phyloP scores from a whole-genome alignment of 2,888 invertebrate species.

The Drymonia ruficornis region DNA sequence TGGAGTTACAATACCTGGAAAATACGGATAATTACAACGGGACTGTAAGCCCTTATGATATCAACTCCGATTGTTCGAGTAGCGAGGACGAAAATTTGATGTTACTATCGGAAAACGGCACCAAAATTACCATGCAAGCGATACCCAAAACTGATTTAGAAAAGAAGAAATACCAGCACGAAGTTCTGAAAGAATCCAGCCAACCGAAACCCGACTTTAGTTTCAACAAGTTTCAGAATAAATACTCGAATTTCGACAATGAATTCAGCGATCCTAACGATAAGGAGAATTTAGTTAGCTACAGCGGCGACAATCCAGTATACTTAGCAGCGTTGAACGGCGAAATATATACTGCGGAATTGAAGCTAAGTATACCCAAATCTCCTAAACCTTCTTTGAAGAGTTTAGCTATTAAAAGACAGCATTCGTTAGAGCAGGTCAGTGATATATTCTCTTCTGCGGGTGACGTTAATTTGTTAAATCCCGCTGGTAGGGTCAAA shows the following conservation, averaged over 20 bases:
- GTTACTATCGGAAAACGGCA: conserved; percentile 75
- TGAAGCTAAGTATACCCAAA: conserved; percentile 54
- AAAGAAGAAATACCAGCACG: conserved; percentile 60
- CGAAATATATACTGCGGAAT: conserved; percentile 59
- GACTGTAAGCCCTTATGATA: conserved; percentile 59
- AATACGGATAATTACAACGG: conserved; percentile 60
- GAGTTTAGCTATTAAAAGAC: conserved; percentile 77
- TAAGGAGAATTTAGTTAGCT: conserved; percentile 70
- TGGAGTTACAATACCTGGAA: conserved; percentile 74
- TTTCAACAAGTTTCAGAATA: conserved; percentile 71
- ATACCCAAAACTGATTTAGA: conserved; percentile 54
- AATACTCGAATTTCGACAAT: conserved; percentile 77
- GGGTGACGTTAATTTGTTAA: conserved; percentile 87
- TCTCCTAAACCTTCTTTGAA: conserved; percentile 65
- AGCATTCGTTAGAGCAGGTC: conserved; percentile 90
- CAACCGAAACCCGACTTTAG: conserved; percentile 67
- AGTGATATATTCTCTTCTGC: conserved; percentile 90
- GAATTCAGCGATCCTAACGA: conserved; percentile 78
- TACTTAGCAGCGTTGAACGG: conserved; percentile 75
- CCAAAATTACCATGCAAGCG: conserved; percentile 78
- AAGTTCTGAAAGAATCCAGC: conserved; percentile 71
- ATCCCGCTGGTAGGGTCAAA: conserved; percentile 91
- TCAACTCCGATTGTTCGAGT: conserved; percentile 76
- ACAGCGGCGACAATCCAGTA: conserved; percentile 74
- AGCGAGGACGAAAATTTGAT: conserved; percentile 80